A percentile compares a stretch with the other conserved stretches of the same genome.
phyloP scores from a whole-genome alignment of 2,113 vertebrate species.

The Oplegnathus fasciatus region DNA sequence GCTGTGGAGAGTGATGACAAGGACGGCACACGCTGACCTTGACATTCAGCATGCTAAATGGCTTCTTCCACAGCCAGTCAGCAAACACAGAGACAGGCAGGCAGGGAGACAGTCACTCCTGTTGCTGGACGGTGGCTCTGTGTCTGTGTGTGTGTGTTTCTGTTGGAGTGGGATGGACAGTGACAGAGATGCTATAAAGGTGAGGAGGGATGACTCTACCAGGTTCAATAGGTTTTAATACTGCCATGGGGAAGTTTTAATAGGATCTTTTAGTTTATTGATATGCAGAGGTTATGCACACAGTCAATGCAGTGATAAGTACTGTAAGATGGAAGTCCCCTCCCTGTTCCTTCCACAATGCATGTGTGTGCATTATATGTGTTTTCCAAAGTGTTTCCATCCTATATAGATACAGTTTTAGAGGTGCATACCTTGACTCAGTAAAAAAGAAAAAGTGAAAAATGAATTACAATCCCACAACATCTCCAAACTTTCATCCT shows the following conservation, averaged over 20 bases:
- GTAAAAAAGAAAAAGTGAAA: background rate
- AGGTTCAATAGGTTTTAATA: constrained; percentile 41
- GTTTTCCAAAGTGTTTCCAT: background rate
- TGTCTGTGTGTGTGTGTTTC: constrained; percentile 21
- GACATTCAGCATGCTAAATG: constrained; percentile 97
- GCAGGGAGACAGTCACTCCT: constrained; percentile 82
- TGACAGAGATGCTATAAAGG: constrained; percentile 31
- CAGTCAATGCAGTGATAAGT: constrained; percentile 17
- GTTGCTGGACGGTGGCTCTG: constrained; percentile 9
- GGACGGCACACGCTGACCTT: constrained; percentile 92
- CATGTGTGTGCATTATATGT: background rate
- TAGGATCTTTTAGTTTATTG: constrained; percentile 64
- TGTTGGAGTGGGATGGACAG: background rate
- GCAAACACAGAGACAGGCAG: constrained; percentile 90
- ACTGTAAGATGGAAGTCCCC: background rate
- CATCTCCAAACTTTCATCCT: too few species aligned
- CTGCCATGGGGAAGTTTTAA: constrained; percentile 41
- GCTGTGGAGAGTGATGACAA: constrained; percentile 93
- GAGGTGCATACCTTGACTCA: background rate
- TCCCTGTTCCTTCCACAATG: background rate
- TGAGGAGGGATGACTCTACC: constrained; percentile 21
- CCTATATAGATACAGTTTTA: too few species aligned
- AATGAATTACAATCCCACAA: too few species aligned
- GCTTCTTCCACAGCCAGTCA: constrained; percentile 92
- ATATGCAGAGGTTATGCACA: constrained; percentile 65